phyloP scores from a whole-genome alignment of 2,797 vertebrate genomes.

The Sebastes diaconus region DNA sequence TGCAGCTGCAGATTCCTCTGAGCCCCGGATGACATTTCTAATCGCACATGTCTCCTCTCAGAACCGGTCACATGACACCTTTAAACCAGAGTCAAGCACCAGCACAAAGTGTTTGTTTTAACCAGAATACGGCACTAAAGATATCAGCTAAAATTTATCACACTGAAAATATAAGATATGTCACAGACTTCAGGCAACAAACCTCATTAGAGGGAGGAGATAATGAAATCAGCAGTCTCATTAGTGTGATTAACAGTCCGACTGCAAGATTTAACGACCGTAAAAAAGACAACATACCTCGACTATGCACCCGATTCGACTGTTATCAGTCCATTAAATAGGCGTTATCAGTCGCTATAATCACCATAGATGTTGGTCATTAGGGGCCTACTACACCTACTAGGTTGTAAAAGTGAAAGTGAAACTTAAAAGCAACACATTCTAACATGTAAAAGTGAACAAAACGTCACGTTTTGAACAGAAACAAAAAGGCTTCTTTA shows the following conservation, averaged over 20 bases:
- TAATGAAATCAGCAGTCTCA: background rate
- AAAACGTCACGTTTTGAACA: too few relatives aligned
- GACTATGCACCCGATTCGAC: too few relatives aligned
- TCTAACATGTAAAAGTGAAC: too few relatives aligned
- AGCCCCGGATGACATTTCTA: background rate
- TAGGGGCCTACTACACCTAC: too few relatives aligned
- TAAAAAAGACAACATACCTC: too few relatives aligned
- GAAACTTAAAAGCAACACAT: too few relatives aligned
- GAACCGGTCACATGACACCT: background rate
- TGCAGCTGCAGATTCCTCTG: slow-evolving; percentile 7
- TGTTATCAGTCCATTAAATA: too few relatives aligned
- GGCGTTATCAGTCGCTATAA: too few relatives aligned
- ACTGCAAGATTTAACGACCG: too few relatives aligned
- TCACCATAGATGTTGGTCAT: too few relatives aligned
- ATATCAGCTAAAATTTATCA: background rate
- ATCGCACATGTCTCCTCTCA: background rate
- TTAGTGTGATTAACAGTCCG: background rate
- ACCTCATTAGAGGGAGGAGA: background rate
- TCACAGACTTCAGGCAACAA: background rate
- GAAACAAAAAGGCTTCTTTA: too few relatives aligned
- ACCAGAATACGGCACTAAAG: background rate
- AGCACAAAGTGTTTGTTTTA: background rate
- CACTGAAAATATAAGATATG: background rate
- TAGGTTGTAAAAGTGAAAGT: too few relatives aligned
- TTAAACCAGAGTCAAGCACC: background rate